phyloP scores from a whole-genome alignment of 1,140 invertebrate genomes.

The Thrips palmi region DNA sequence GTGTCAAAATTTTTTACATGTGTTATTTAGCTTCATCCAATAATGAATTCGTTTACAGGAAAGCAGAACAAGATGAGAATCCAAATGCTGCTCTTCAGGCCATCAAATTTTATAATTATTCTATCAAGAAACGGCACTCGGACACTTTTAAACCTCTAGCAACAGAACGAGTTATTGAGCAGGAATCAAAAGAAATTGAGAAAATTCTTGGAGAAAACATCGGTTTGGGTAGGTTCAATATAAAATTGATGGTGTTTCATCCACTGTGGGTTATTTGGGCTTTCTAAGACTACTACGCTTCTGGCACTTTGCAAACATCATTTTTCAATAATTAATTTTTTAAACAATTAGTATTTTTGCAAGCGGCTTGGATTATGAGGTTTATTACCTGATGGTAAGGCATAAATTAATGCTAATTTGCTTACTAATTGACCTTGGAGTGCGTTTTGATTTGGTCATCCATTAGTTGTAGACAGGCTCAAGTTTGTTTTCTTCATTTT shows the following conservation, averaged over 20 bases:
- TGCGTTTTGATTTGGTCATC: no score
- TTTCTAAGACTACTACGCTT: no score
- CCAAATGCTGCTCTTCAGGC: constrained; percentile 80
- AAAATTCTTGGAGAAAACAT: constrained; percentile 48
- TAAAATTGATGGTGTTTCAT: background rate
- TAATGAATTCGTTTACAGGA: constrained; percentile 18
- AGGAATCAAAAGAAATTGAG: constrained; percentile 60
- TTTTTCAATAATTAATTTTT: background rate
- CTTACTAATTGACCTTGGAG: no score
- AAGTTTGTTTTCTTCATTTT: no score
- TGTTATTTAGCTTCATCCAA: background rate
- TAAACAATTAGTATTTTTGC: background rate
- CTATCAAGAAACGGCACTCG: constrained; percentile 55
- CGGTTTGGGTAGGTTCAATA: constrained; percentile 17
- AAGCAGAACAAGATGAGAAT: constrained; percentile 76
- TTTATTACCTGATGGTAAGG: background rate
- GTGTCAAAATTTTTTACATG: constrained; percentile 7
- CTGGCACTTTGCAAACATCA: no score
- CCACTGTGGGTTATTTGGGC: no score
- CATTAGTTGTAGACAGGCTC: no score
- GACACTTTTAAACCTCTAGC: constrained; percentile 56
- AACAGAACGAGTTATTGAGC: constrained; percentile 53
- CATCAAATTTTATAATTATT: constrained; percentile 79
- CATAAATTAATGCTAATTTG: no score
- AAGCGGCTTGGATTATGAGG: background rate